These are phyloP conservation scores for Pseudochirops cupreus DNA, from an alignment of 2,797 vertebrate genomes.

Conservation along the genomic window DNA sequence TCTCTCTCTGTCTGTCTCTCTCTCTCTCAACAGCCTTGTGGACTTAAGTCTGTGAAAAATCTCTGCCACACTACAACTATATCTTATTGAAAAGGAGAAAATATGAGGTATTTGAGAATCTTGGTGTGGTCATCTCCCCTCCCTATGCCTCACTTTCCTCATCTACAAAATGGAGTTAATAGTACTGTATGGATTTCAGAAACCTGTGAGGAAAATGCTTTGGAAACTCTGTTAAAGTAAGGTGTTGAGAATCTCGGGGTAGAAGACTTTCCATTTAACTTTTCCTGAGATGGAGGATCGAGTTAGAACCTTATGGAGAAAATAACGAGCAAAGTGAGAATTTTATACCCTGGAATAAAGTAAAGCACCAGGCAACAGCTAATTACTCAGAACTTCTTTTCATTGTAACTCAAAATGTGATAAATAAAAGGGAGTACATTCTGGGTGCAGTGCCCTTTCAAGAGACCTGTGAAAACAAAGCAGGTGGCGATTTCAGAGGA, in stretches of 20 bases:
- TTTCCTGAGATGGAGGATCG: background rate
- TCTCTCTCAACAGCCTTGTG: background rate
- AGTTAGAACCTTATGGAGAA: background rate
- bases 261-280: background rate
- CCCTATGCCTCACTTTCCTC: conserved; percentile 4
- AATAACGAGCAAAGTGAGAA: background rate
- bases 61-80: background rate
- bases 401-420: background rate
- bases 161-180: background rate
- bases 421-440: background rate
- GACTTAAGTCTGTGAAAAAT: background rate
- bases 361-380: background rate
- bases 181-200: background rate
- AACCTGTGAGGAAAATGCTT: too few species aligned
- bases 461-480: background rate
- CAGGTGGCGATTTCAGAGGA: background rate
- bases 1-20: background rate
- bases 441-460: background rate
- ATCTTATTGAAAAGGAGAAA: background rate
- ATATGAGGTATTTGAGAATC: background rate
- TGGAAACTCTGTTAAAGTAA: too few species aligned
- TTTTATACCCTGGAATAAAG: background rate
- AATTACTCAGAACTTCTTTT: background rate
- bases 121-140: background rate
- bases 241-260: background rate